Conservation (phyloP, 2,888 invertebrate genomes). For the Agrotis puta region DNA sequence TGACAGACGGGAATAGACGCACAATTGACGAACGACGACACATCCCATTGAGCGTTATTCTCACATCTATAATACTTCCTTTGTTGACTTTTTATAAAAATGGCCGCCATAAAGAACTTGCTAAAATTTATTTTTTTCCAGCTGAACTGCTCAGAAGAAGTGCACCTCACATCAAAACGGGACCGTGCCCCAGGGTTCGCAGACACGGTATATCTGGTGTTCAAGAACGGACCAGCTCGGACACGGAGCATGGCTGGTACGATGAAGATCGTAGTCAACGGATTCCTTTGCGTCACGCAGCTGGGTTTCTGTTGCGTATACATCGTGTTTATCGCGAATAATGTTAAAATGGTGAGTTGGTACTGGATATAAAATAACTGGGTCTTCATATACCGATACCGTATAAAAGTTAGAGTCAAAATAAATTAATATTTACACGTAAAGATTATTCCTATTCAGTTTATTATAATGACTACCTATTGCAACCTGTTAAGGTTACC, state of each 20-base stretch:
- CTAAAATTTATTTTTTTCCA: slow-evolving; percentile 74
- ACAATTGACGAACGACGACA: too few species aligned
- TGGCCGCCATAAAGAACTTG: background rate
- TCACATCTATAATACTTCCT: too few species aligned
- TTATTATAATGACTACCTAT: too few species aligned
- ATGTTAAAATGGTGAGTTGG: slow-evolving; percentile 93
- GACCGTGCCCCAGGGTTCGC: slow-evolving; percentile 93
- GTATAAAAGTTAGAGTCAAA: too few species aligned
- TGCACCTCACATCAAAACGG: slow-evolving; percentile 91
- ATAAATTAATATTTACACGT: too few species aligned
- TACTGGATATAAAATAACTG: background rate
- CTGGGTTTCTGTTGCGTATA: slow-evolving; percentile 99
- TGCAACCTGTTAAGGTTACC: too few species aligned
- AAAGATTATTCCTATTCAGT: too few species aligned
- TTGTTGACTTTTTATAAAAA: too few species aligned
- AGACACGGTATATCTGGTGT: slow-evolving; percentile 95
- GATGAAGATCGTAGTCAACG: slow-evolving; percentile 94
- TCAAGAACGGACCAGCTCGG: slow-evolving; percentile 93
- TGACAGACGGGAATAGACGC: too few species aligned
- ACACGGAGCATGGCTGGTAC: slow-evolving; percentile 91
- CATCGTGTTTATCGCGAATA: slow-evolving; percentile 97
- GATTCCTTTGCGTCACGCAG: slow-evolving; percentile 98
- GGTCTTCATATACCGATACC: background rate
- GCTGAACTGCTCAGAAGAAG: slow-evolving; percentile 93
- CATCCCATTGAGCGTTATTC: too few species aligned